Base-by-base conservation (phyloP, 2,113 vertebrate genomes). In the Thermophis baileyi region DNA sequence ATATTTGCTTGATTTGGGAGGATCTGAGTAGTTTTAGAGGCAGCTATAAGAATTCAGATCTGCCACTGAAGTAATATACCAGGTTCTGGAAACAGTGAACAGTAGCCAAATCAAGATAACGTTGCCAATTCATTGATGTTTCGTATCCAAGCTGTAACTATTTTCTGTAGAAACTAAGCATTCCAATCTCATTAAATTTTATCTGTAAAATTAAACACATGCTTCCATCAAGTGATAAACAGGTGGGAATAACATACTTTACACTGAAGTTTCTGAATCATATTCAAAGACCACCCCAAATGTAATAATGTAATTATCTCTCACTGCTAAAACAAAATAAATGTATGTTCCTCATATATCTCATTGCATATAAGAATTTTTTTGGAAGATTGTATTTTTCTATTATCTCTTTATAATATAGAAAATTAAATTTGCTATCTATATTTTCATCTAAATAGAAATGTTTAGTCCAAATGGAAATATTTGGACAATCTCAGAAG, bases 381-480 rank as follows among this genome's bases (percentile, higher is more conserved):
- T 57, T 11, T 12, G 53, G 16, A 47, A 50, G 12, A 7, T n/a
- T 44, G 24, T 4, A 30, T 11, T 44, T 54, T 74, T 74, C 22
- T 40, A 11, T n/a, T 81, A 49, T 3, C 3, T 49, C 69, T 57
- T 12, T 24, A 44, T 14, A 6, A 54, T 54, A 24, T 25, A 30
- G 24, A 51, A 44, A 54, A 51, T 46, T 53, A 1, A 5, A 2
- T 0, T 0, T 20, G 20, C 8, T 63, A 12, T 1, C 0, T 74
- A 92, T 55, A 20, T 25, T 93, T 87, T 3, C 54, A 90, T n/a
- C 16, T 40, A 60, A 2, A 9, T 87, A 0, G n/a, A 89, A 88
- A 40, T 35, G 12, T 51, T 51, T 51, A 51, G 50, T 51, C 6
- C 30, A 69, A 69, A 69, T n/a, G 30, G 30, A 69, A 63, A 63